These are phyloP conservation scores for Phoebastria nigripes DNA, from an alignment of 2,797 vertebrate genomes.

Conservation along the genomic window DNA sequence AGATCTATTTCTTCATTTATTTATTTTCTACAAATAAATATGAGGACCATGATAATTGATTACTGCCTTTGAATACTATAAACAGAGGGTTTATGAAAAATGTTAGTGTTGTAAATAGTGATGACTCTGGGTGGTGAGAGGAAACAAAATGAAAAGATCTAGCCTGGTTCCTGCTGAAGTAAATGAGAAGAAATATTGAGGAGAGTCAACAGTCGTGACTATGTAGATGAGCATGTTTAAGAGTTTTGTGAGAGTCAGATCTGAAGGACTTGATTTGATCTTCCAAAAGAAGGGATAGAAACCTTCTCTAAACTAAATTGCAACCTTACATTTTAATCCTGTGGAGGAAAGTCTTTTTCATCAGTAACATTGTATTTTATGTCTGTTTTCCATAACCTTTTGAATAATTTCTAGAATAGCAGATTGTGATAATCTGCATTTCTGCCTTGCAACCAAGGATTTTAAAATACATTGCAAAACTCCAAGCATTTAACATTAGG, in stretches of 20 bases:
- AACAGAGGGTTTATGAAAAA: not conserved
- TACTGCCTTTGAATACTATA: not conserved
- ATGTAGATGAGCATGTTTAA: not conserved
- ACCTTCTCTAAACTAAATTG: not conserved
- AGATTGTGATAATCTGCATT: not conserved
- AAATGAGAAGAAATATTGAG: not conserved
- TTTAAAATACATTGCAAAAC: not conserved
- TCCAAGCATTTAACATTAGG: not conserved
- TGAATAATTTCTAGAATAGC: not conserved
- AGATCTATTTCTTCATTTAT: not conserved
- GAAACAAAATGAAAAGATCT: not conserved
- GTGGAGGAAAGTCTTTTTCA: not conserved
- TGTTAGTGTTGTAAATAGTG: not conserved
- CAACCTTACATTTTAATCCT: not conserved
- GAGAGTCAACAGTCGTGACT: not conserved
- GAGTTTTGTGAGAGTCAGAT: not conserved
- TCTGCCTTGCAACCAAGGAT: not conserved
- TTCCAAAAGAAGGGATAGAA: not conserved
- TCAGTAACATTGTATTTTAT: not conserved
- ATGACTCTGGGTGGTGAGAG: not conserved
- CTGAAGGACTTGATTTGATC: not conserved
- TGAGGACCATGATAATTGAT: not conserved
- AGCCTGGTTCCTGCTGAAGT: not conserved
- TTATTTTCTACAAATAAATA: not conserved
- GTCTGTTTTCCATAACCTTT: not conserved